phyloP scores from a whole-genome alignment of 2,888 invertebrate genomes.

The Yponomeuta sedellus region DNA sequence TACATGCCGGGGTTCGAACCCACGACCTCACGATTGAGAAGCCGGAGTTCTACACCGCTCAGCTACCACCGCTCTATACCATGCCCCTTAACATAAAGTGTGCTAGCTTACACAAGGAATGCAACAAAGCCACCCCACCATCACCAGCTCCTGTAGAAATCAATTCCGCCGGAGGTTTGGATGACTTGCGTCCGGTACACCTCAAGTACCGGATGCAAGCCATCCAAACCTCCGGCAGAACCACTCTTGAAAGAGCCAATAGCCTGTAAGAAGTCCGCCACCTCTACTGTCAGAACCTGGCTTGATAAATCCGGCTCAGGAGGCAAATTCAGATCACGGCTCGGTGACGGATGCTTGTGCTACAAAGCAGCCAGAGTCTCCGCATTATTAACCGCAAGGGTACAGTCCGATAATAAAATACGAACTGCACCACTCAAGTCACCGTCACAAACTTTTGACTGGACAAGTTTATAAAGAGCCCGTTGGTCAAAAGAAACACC shows the following conservation, averaged over 20 bases:
- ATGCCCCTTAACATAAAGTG: no score
- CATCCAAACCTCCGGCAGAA: conserved; percentile 21
- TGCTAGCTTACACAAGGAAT: no score
- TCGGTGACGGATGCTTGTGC: conserved; percentile 17
- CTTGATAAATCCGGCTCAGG: neutral
- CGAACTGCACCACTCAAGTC: conserved; percentile 20
- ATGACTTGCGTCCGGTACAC: no score
- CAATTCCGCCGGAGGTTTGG: no score
- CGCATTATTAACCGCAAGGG: conserved; percentile 14
- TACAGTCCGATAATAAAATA: conserved; percentile 18
- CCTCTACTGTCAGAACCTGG: neutral
- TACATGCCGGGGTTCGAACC: no score
- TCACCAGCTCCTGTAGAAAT: no score
- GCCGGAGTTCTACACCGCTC: no score
- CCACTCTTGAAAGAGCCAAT: conserved; percentile 16
- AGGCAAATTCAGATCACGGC: no score
- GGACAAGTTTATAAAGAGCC: conserved; percentile 11
- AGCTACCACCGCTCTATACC: no score
- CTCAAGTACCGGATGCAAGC: neutral
- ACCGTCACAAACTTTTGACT: conserved; percentile 20
- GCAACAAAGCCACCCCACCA: no score
- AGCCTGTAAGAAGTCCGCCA: conserved; percentile 12
- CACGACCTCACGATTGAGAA: no score
- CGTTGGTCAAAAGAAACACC: neutral
- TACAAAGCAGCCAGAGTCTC: conserved; percentile 14